Evolutionary conservation across 1,140 invertebrate genomes (phyloP).

Genomic region (Lutraria rhynchaena): DNA sequence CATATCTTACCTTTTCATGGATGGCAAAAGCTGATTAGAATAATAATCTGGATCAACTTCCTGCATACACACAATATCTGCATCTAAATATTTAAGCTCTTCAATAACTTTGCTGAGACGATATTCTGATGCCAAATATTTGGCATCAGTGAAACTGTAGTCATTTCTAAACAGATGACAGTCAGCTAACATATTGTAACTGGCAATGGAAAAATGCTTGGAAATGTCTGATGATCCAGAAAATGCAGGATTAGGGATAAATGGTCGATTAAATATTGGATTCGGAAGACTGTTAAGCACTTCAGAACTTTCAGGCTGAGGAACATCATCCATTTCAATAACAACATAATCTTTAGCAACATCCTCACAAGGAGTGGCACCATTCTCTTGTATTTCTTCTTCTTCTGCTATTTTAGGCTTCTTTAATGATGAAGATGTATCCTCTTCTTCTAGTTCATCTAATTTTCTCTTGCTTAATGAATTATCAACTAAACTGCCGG

Average conservation of each 20-base stretch:
- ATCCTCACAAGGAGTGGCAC: conserved; percentile 54
- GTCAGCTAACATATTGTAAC: conserved; percentile 81
- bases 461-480: conserved; percentile 46
- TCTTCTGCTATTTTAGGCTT: conserved; percentile 52
- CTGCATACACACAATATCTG: conserved; percentile 80
- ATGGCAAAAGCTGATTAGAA: conserved; percentile 65
- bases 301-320: conserved; percentile 73
- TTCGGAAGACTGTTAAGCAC: conserved; percentile 69
- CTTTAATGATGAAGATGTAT: conserved; percentile 42
- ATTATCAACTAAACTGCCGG: conserved; percentile 2
- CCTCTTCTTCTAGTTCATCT: conserved; percentile 45
- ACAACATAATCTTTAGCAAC: conserved; percentile 74
- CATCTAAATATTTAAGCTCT: conserved; percentile 77
- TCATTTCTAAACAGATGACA: conserved; percentile 74
- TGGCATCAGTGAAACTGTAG: conserved; percentile 75
- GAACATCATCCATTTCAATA: conserved; percentile 76
- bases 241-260: conserved; percentile 69
- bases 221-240: conserved; percentile 54
- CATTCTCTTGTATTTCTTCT: conserved; percentile 36
- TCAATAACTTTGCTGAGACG: conserved; percentile 75
- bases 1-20: conserved; percentile 76
- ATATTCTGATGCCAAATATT: conserved; percentile 70
- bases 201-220: conserved; percentile 76
- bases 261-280: conserved; percentile 70
- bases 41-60: conserved; percentile 79